Conservation (phyloP, 2,113 vertebrate genomes). For the sheep (Ovis aries) region DNA sequence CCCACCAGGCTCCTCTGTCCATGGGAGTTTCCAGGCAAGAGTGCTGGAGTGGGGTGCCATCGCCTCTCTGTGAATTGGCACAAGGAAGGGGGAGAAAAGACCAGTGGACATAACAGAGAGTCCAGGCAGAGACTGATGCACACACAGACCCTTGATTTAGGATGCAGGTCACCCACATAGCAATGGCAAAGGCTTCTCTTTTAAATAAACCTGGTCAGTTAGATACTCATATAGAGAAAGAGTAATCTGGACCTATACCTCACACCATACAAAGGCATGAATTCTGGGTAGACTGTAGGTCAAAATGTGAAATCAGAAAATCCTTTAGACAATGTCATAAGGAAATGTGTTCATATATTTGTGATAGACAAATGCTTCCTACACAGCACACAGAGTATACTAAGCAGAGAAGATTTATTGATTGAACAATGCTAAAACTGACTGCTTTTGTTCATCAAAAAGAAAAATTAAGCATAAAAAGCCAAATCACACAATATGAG, state of each 20-base stretch:
- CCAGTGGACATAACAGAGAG: not conserved
- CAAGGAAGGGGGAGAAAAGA: not conserved
- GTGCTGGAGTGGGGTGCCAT: too few relatives aligned
- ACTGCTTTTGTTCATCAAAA: not conserved
- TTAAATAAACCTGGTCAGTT: not conserved
- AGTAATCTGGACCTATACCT: not conserved
- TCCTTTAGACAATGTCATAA: not conserved
- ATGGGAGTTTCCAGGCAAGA: too few relatives aligned
- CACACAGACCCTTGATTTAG: not conserved
- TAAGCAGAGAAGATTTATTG: not conserved
- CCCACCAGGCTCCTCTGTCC: too few relatives aligned
- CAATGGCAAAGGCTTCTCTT: not conserved
- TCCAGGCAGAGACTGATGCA: not conserved
- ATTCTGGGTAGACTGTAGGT: not conserved
- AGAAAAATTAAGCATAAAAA: not conserved
- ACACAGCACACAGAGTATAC: not conserved
- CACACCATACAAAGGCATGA: not conserved
- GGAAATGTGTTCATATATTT: not conserved
- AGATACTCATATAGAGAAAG: not conserved
- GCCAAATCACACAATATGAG: not conserved
- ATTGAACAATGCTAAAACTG: not conserved
- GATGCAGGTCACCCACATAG: not conserved
- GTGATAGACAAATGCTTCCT: not conserved
- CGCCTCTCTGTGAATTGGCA: fast-evolving
- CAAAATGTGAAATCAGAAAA: not conserved